Evolutionary conservation across 2,797 vertebrate genomes (phyloP), one percentile per base, ranked within the genome.

Genomic region (Miichthys miiuy): DNA sequence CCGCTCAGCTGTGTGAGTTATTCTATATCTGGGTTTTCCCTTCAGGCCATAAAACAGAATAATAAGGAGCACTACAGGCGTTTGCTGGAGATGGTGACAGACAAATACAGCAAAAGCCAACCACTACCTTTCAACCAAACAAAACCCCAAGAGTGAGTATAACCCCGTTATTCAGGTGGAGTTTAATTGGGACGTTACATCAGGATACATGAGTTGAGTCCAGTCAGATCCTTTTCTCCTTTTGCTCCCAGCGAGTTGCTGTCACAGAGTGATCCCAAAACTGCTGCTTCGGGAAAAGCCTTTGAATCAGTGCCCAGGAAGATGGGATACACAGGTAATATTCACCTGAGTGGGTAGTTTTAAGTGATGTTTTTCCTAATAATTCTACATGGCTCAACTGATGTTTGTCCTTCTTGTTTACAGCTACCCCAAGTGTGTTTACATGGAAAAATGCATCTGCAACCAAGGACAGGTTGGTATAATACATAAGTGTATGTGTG

Each of bases 41-140:
- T 79, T 58, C 5, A 96, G 96, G 82, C 94, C 41, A 91, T 96
- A 79, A 96, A 95, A 81, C 93, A 95, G 87, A 95, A 93, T 20
- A 85, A 93, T 72, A 92, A 94, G 70, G 94, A 96, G 74, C 95
- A 93, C 72, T 96, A 96, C 87, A 92, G 93, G 58, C 95, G 92
- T 41, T 56, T 96, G 75, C 82, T 96, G 75, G 94, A 95, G 82
- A 93, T 96, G 93, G 94, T 95, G 23, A 91, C 95, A 0, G 95
- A 95, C 68, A 93, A 95, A 84, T 94, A 95, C 81, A 93, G 93
- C 77, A 94, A 93, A 84, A 95, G 84, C 79, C 93, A 93, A 68
- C 94, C 93, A 1, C 87, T 96, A 61, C 95, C 95, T 5, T 96
- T 95, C 81, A 93, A 91, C 84, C 93, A 93, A 73, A 89, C 94